Evolutionary conservation across 35 echinoderm and acorn worm species (phyloP).

Genomic region (Holothuria glaberrima): DNA sequence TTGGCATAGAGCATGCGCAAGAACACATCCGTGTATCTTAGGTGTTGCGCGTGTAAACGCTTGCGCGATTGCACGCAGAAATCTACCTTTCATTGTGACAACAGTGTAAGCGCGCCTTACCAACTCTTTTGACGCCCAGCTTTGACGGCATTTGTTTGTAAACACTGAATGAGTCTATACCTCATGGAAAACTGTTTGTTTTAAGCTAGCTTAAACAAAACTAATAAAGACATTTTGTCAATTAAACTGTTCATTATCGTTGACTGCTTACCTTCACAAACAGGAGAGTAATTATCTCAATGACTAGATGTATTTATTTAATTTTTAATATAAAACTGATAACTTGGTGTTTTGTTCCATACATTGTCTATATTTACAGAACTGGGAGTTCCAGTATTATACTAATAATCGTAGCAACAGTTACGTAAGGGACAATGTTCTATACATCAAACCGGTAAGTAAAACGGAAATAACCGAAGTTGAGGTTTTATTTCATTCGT

Average conservation of each 20-base stretch:
- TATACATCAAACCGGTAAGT: constrained; percentile 92
- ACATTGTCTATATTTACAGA: constrained; percentile 53
- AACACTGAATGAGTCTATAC: too few species aligned
- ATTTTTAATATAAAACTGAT: background rate
- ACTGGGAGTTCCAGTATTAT: constrained; percentile 97
- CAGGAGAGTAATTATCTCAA: background rate
- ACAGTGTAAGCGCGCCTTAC: too few species aligned
- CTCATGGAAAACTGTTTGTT: background rate
- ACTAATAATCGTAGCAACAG: too few species aligned
- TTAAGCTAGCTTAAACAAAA: background rate
- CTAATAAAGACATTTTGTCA: background rate
- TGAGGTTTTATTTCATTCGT: background rate
- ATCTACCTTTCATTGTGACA: too few species aligned
- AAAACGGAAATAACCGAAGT: background rate
- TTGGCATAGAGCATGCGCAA: too few species aligned
- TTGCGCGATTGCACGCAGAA: too few species aligned
- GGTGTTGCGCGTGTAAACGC: too few species aligned
- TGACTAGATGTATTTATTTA: background rate
- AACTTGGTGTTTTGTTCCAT: background rate
- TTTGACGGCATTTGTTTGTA: too few species aligned
- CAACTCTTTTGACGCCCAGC: too few species aligned
- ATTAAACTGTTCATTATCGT: background rate
- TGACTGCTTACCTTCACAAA: background rate
- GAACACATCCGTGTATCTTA: too few species aligned
- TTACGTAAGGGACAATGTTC: constrained; percentile 60